Base-by-base conservation (phyloP, 2,888 invertebrate genomes). In the Xestia c-nigrum region DNA sequence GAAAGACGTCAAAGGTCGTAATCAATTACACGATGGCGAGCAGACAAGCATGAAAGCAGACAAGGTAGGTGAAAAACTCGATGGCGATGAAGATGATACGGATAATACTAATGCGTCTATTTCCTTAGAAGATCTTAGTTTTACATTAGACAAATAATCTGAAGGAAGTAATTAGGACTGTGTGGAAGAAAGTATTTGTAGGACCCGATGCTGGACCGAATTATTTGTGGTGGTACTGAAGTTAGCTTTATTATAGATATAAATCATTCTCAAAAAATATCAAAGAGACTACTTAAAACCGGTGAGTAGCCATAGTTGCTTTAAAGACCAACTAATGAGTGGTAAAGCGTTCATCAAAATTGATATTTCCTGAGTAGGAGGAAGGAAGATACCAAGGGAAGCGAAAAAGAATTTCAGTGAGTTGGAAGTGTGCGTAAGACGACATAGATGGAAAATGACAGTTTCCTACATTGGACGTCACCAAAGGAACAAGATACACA, bases 1-100 rank as follows among this genome's bases (percentile, higher is more conserved):
- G 76, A 86, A 87, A 85, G 64, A 74, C 83, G 50, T 88, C 88
- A 87, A 83, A 93, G 92, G 93, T 81, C 90, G 86, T 85, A 83
- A 86, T 91, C 89, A 90, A 89, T 89, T 90, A 90, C 87, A 65
- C 69, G 74, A 66, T 75, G 84, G 81, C 78, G 85, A 85, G 59
- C 64, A 82, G 91, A 90, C 89, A 90, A 85, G 90, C 91, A 81
- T 91, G 88, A 88, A 88, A 85, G 74, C 74, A 72, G 69, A 80
- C 90, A 86, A 92, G 89, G 86, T 66, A 83, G 88, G 80, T 86
- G 87, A 76, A 79, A 85, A 77, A 74, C 74, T 52, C 19, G 16
- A 55, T 59, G 50, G 57, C 52, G 65, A 46, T 63, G 52, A 64
- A 77, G 52, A 43, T n/a, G n/a, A 40, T 31, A 38, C 14, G 21